Evolutionary conservation across 2,888 invertebrate genomes (phyloP), one percentile per base, ranked within the genome.

Genomic region (Pandemis corylana): DNA sequence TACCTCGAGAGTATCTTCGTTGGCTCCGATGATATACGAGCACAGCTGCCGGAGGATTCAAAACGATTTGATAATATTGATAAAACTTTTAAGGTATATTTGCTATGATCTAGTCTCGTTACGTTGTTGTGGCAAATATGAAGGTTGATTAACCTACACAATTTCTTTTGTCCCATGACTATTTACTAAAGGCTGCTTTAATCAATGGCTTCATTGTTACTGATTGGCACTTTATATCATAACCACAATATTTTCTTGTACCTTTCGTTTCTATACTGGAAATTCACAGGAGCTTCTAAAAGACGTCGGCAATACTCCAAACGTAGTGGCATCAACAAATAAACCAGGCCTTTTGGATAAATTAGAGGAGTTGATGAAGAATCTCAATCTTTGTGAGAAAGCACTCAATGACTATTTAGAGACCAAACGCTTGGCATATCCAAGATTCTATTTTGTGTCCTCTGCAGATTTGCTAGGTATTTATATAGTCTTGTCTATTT

Each of bases 401-500:
- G 99, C 99, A 0, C 93, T 99, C 59, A 98, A 99, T 61, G 97
- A 99, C 89, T 99, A 99, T 87, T 94, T 99, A 80, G 99, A 99
- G 90, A 99, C 98, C 0, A 99, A 99, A 89, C 95, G 99, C 69
- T 94, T 99, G 78, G 97, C 98, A 0, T 99, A 98, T 92, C 99
- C 99, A n/a, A 95, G 99, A 65, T 99, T 99, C 89, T 99, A 99
- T 90, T 99, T 99, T 86, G 97, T 99, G 0, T 99, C 99, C 0
- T 97, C 98, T 0, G 97, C 98, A 0, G 99, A 99, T 95, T 95
- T 99, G 73, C 93, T 99, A 20, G 99, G 97, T 94, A 89, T 51
- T 7, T 20, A 12, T 46, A 46, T 13, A 15, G 15, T 44, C 42
- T 7, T n/a, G 41, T 7, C n/a, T 36, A 13, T 41, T 36, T 41